Conservation (phyloP, 2,113 vertebrate species). For the Melanocharis versteri region DNA sequence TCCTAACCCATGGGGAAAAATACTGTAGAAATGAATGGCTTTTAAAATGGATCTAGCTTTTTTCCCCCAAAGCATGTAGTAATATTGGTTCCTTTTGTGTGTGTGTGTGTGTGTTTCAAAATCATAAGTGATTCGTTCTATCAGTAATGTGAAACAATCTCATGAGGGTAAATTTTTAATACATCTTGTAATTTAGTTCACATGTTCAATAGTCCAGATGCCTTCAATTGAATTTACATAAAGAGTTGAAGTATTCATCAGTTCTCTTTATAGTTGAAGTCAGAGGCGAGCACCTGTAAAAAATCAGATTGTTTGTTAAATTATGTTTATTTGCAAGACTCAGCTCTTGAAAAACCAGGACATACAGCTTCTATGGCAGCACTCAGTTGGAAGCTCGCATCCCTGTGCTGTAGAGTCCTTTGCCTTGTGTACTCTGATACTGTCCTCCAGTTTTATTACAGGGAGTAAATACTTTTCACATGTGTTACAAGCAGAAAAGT, state of each 20-base stretch:
- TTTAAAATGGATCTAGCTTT: not conserved
- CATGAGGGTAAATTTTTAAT: not conserved
- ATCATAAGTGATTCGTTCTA: not conserved
- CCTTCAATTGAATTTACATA: not conserved
- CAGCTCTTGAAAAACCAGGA: not conserved
- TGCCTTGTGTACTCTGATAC: not conserved
- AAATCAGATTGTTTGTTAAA: not conserved
- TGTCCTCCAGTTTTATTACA: not conserved
- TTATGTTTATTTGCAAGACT: not conserved
- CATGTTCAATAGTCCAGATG: not conserved
- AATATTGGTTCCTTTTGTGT: not conserved
- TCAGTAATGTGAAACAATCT: not conserved
- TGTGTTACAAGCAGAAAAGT: not conserved
- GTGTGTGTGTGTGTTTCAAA: not conserved
- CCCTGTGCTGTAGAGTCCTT: not conserved
- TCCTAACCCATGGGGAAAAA: not conserved
- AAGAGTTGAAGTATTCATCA: not conserved
- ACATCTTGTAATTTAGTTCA: not conserved
- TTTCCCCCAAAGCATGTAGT: not conserved
- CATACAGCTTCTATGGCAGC: not conserved
- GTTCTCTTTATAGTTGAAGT: not conserved
- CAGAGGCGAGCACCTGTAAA: not conserved
- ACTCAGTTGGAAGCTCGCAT: not conserved
- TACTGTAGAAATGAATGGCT: not conserved
- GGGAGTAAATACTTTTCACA: not conserved